Percentiles rank a stretch among this genome's conserved stretches.
These are phyloP conservation scores for Drosophila micromelanica DNA, from an alignment of 1,140 invertebrate genomes.

Conservation along the genomic window DNA sequence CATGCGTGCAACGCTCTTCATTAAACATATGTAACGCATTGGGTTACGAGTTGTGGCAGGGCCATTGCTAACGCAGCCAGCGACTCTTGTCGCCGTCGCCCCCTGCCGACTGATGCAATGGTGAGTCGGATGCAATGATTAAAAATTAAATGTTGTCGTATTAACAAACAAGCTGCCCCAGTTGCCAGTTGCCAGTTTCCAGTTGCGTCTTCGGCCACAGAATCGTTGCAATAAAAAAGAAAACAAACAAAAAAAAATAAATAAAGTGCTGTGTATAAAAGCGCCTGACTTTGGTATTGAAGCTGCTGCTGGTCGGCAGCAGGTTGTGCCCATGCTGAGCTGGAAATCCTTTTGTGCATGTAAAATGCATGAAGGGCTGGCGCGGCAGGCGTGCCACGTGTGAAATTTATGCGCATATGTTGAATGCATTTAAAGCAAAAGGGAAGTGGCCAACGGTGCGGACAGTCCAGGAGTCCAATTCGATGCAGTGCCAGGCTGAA, in stretches of 20 bases:
- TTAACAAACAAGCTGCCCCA: constrained; percentile 72
- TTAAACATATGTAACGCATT: constrained; percentile 76
- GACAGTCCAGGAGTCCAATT: not conserved
- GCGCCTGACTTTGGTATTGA: constrained; percentile 13
- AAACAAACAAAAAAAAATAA: not conserved
- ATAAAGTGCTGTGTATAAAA: not conserved
- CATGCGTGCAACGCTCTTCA: constrained; percentile 67
- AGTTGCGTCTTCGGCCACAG: constrained; percentile 42
- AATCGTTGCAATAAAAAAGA: constrained; percentile 33
- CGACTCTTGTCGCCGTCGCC: not conserved
- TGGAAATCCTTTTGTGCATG: constrained; percentile 74
- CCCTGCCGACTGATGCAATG: constrained; percentile 5
- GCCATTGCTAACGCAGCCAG: no score
- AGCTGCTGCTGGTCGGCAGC: constrained; percentile 10
- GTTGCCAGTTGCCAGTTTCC: constrained; percentile 23
- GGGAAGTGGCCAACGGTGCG: not conserved
- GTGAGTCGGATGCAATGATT: constrained; percentile 71
- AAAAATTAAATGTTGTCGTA: constrained; percentile 80
- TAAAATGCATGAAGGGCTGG: constrained; percentile 67
- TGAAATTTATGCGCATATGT: constrained; percentile 81
- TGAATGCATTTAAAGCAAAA: constrained; percentile 62
- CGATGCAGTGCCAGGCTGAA: constrained; percentile 5
- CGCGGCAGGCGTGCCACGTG: constrained; percentile 60
- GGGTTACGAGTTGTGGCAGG: constrained; percentile 47
- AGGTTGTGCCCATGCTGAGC: constrained; percentile 21